Evolutionary conservation across 2,797 vertebrate species (phyloP).

Genomic region (Halcyon chelicuti): DNA sequence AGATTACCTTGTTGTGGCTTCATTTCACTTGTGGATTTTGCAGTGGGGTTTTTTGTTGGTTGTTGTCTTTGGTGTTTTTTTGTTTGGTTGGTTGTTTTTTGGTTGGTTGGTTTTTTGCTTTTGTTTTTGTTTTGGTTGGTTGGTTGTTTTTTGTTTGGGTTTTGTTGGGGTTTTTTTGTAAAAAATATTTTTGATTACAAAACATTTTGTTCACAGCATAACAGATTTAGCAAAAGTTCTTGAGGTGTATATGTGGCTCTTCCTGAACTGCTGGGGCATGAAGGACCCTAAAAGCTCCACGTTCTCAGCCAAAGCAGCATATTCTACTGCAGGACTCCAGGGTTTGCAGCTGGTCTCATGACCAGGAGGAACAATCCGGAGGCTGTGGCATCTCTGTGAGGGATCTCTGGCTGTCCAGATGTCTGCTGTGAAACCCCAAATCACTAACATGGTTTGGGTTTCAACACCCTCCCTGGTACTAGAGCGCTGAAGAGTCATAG

Average conservation of each 20-base stretch:
- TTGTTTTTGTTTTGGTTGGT: too few species aligned
- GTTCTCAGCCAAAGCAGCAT: not conserved
- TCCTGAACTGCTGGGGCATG: not conserved
- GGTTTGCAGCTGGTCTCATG: not conserved
- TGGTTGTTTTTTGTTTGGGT: too few species aligned
- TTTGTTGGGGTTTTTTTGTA: not conserved
- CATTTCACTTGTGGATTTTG: not conserved
- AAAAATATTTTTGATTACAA: not conserved
- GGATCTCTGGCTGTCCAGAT: not conserved
- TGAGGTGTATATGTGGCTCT: not conserved
- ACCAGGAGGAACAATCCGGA: not conserved
- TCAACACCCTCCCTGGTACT: not conserved
- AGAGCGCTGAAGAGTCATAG: not conserved
- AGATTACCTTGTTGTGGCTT: not conserved
- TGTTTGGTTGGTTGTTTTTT: too few species aligned
- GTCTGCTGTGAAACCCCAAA: not conserved
- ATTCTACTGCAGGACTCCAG: not conserved
- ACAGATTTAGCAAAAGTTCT: not conserved
- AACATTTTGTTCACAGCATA: not conserved
- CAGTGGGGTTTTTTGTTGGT: not conserved
- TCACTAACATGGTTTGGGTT: not conserved
- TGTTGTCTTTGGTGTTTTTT: not conserved
- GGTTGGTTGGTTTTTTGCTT: too few species aligned
- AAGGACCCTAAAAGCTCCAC: not conserved
- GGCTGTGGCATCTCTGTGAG: not conserved